phyloP scores from a whole-genome alignment of 2,888 invertebrate genomes.

The Aricia artaxerxes region DNA sequence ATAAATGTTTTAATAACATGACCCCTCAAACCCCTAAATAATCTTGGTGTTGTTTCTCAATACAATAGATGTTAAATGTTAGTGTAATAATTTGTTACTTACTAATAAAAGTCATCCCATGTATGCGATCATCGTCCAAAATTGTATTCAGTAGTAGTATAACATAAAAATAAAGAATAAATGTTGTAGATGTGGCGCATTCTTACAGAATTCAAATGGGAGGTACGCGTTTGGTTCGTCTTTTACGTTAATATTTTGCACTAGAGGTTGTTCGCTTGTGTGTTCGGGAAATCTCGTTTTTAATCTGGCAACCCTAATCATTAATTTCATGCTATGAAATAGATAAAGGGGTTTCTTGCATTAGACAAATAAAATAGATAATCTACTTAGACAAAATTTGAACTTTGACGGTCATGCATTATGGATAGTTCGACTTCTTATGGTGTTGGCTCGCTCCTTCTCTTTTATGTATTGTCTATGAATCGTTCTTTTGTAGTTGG shows the following conservation, averaged over 20 bases:
- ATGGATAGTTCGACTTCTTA: neutral
- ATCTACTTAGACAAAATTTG: neutral
- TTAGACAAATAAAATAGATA: neutral
- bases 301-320: neutral
- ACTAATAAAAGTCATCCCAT: neutral
- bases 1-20: neutral
- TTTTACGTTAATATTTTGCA: neutral
- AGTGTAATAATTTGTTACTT: neutral
- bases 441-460: conserved; percentile 32
- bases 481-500: neutral
- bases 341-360: neutral
- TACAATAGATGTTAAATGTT: neutral
- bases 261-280: conserved; percentile 13
- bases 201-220: conserved; percentile 29
- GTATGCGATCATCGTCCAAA: neutral
- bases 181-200: conserved; percentile 26
- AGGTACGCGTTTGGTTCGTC: conserved; percentile 26
- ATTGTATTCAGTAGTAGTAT: neutral
- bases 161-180: conserved; percentile 17
- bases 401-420: neutral
- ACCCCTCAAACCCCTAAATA: neutral
- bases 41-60: neutral
- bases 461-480: conserved; percentile 4
- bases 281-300: neutral
- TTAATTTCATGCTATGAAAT: neutral